A percentile compares a stretch with the other conserved stretches of the same genome.
phyloP scores from a whole-genome alignment of 2,113 vertebrate genomes.

The Laticauda laticaudata region DNA sequence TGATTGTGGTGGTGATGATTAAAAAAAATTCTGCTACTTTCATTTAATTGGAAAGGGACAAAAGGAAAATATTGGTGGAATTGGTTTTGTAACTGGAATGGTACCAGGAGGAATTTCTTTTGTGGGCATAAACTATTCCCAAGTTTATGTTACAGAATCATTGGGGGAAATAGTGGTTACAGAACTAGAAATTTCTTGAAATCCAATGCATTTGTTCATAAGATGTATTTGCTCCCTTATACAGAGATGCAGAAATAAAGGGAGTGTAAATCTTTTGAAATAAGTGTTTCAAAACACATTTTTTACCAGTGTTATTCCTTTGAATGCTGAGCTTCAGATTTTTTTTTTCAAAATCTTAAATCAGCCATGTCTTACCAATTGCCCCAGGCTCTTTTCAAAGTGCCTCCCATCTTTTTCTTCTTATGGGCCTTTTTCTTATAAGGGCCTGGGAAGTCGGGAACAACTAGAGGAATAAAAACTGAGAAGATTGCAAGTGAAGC shows the following conservation, averaged over 20 bases:
- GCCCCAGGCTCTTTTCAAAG: not conserved
- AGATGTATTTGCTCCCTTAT: not conserved
- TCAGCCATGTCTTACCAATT: not conserved
- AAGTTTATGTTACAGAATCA: not conserved
- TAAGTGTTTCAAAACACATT: not conserved
- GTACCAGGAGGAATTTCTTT: not conserved
- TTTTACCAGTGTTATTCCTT: not conserved
- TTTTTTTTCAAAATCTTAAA: not conserved
- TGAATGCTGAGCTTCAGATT: not conserved
- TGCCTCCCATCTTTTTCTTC: not conserved
- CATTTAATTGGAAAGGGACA: not conserved
- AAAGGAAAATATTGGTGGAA: not conserved
- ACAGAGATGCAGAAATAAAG: not conserved
- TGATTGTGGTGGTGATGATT: not conserved
- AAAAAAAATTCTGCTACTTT: not conserved
- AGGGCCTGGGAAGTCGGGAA: not conserved
- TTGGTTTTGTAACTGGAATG: not conserved
- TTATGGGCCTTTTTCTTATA: not conserved
- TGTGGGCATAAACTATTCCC: not conserved
- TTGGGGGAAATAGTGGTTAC: not conserved
- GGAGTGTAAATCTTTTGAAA: not conserved
- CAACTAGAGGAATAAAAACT: not conserved
- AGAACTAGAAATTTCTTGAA: not conserved
- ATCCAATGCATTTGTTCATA: not conserved
- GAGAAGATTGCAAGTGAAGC: not conserved